Base-by-base conservation (phyloP, 2,113 vertebrate genomes). In the Morone saxatilis region DNA sequence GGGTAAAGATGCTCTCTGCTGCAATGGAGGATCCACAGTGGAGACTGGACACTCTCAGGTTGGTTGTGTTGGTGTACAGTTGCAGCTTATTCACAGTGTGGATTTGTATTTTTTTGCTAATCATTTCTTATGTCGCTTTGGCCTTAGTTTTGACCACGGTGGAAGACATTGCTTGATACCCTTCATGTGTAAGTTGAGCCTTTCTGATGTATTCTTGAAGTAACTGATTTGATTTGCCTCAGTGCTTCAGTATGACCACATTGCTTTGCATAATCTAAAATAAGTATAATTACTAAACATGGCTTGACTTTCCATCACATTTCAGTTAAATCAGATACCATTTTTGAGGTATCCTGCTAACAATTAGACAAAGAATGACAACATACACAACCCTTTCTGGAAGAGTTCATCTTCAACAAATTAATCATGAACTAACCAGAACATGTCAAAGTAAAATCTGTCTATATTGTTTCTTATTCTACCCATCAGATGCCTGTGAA, bases 141-240 rank as follows among this genome's bases (percentile, higher is more conserved):
- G 20, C 40, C 8, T 31, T n/a, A 71, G 70, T 31, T 5, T 71
- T 11, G 53, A 71, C 70, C 40, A 71, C 19, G n/a, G 53, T 45
- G 70, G 70, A 43, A 25, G 53, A 5, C 70, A 71, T 45, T 40
- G 9, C n/a, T 45, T 71, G 38, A 71, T 31, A 59, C 70, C 70
- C 53, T 57, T 59, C 53, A 71, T 31, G 53, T 71, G 70, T 71
- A 45, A 71, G 70, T 25, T 43, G n/a, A 71, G 9, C 20, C 8
- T 65, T 45, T n/a, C 38, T 53, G 50, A 20, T 53, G 16, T 19
- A 20, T 53, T 20, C 16, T 51, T 51, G 19, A 19, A 51, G 48
- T 51, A 16, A 53, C 20, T 17, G 5, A 31, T 31, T 31, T 31
- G 31, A 31, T 31, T 31, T 31, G 31, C 31, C 31, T 31, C 31